Evolutionary conservation across 2,888 invertebrate genomes (phyloP).

Genomic region (Chrysolina americana): DNA sequence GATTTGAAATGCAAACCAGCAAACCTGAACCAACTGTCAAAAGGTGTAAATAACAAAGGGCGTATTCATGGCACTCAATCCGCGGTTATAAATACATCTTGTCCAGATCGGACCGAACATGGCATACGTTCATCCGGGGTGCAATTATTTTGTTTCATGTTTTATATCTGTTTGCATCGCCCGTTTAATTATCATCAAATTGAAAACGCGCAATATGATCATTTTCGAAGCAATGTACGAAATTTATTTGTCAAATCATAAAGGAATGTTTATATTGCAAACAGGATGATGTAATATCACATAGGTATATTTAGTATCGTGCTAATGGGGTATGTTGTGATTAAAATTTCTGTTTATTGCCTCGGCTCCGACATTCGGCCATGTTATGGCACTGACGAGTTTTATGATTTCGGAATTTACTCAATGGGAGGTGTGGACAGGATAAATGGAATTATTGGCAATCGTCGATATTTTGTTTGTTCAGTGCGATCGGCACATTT

Average conservation of each 20-base stretch:
- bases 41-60: conserved; percentile 14
- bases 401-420: conserved; percentile 62
- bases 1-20: too few species aligned
- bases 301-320: conserved; percentile 69
- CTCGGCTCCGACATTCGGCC: conserved; percentile 59
- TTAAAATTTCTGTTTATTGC: conserved; percentile 70
- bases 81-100: conserved; percentile 55
- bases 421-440: conserved; percentile 63
- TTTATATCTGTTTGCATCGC: conserved; percentile 57
- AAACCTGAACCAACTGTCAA: not conserved
- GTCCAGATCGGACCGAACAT: conserved; percentile 41
- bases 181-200: conserved; percentile 61
- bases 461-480: conserved; percentile 69
- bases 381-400: conserved; percentile 64
- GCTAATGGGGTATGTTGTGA: conserved; percentile 70
- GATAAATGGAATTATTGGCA: conserved; percentile 69
- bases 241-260: conserved; percentile 69
- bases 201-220: conserved; percentile 62
- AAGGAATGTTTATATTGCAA: conserved; percentile 68
- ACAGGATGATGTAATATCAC: conserved; percentile 66
- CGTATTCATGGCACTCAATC: conserved; percentile 5
- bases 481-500: conserved; percentile 66
- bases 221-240: conserved; percentile 59
- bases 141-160: conserved; percentile 57
- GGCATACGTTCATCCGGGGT: conserved; percentile 30